Conservation (phyloP, 1,140 invertebrate genomes). For the Bombyx mori region ASM3026992v2 NC_085128.1:380001-380500, state of each 20-base stretch:
- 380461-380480: not conserved
- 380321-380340: conserved; percentile 32
- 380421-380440: conserved; percentile 20
- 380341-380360: conserved; percentile 42
- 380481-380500: no score
- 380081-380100: no score
- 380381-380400: conserved; percentile 33
- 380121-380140: no score
- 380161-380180: no score
- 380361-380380: conserved; percentile 53
- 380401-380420: conserved; percentile 6
- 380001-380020: conserved; percentile 13
- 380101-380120: no score
- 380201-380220: no score
- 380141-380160: no score
- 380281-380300: no score
- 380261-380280: no score
- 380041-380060: conserved; percentile 58
- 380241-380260: no score
- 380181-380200: no score
- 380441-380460: conserved; percentile 27
- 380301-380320: not conserved
- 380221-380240: no score
- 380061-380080: conserved; percentile 19
- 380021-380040: conserved; percentile 62